A percentile compares a stretch with the other conserved stretches of the same genome.
Conservation (phyloP, 2,888 invertebrate species). For the Cerastis leucographa region DNA sequence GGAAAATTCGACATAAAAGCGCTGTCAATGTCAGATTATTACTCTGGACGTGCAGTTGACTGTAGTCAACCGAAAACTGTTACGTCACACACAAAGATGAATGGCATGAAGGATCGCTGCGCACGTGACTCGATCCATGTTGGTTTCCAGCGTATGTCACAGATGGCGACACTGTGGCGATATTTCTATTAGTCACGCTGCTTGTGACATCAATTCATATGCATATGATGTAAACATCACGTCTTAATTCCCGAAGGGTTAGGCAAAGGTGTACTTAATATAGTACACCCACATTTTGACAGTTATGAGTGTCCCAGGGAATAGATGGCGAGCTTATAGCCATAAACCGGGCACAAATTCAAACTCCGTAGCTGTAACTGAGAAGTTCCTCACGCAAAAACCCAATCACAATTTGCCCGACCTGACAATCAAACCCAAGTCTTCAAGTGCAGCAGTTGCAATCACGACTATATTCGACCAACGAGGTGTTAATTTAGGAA, state of each 20-base stretch:
- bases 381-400: background rate
- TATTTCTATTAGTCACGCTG: background rate
- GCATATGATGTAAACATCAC: background rate
- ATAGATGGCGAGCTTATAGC: background rate
- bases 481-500: background rate
- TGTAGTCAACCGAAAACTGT: slow-evolving; percentile 2
- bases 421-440: background rate
- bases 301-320: background rate
- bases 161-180: slow-evolving; percentile 23
- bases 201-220: background rate
- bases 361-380: background rate
- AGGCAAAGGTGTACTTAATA: background rate
- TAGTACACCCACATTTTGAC: background rate
- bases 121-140: slow-evolving; percentile 17
- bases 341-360: background rate
- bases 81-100: slow-evolving; percentile 9
- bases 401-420: background rate
- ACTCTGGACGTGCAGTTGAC: background rate
- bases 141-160: background rate
- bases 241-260: background rate
- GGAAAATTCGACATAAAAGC: background rate
- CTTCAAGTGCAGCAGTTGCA: background rate
- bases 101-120: slow-evolving; percentile 12
- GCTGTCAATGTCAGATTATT: background rate
- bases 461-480: background rate